A percentile compares a stretch with the other conserved stretches of the same genome.
These are phyloP conservation scores for Reinhardtius hippoglossoides DNA, from an alignment of 2,113 vertebrate species.

Conservation along the genomic window DNA sequence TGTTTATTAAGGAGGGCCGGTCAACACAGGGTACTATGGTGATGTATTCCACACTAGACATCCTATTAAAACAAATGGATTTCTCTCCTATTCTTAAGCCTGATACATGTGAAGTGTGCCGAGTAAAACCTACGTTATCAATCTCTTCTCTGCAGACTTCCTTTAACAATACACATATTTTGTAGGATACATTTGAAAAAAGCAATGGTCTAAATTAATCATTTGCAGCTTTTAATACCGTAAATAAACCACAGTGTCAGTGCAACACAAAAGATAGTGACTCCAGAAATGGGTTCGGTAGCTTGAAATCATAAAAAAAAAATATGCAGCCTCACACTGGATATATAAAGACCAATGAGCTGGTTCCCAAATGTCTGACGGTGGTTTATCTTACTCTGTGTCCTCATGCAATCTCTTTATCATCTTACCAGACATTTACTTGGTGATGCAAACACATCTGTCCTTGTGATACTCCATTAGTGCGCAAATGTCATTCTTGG, in stretches of 20 bases:
- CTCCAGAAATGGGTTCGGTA: neutral
- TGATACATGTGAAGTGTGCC: slow-evolving; percentile 34
- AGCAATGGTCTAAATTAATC: no score
- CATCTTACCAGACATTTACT: slow-evolving; percentile 15
- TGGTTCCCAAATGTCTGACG: neutral
- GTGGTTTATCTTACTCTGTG: slow-evolving; percentile 10
- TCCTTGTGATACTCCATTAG: slow-evolving; percentile 47
- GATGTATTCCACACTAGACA: slow-evolving; percentile 22
- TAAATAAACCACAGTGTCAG: slow-evolving; percentile 1
- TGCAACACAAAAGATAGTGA: neutral
- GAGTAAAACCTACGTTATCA: slow-evolving; percentile 7
- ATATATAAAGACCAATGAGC: neutral
- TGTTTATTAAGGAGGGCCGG: slow-evolving; percentile 46
- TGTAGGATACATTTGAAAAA: no score
- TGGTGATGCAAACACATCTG: slow-evolving; percentile 29
- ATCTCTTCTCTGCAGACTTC: slow-evolving; percentile 10
- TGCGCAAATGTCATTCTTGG: slow-evolving; percentile 52
- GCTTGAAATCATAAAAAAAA: neutral
- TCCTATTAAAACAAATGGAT: slow-evolving; percentile 34
- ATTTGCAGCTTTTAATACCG: no score
- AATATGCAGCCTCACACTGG: no score
- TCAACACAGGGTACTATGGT: slow-evolving; percentile 14
- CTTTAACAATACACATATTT: slow-evolving; percentile 13
- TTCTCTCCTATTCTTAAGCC: slow-evolving; percentile 19
- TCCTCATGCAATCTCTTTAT: slow-evolving; percentile 15